Base-by-base conservation (phyloP, 1,140 invertebrate species). In the Agrilus planipennis region DNA sequence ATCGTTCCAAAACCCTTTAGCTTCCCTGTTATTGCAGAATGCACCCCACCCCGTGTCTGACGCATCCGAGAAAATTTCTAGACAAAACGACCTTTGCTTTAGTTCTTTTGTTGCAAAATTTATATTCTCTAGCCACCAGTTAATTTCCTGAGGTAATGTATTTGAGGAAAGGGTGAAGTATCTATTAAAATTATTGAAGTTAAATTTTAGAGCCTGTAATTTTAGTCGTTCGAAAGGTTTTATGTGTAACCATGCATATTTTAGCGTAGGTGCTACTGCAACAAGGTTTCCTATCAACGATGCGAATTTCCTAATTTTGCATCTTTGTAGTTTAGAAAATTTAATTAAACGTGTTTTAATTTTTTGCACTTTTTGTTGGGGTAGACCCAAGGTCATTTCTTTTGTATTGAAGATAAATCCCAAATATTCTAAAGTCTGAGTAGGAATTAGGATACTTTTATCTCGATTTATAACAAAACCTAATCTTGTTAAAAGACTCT, bases 51-150 rank as follows among this genome's bases (percentile, higher is more conserved):
- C 61, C 14, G 56, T 50, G 3, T 10, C 18, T 0, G 57, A 62
- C 0, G 60, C 61, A 40, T 64, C 59, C 2, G 55, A 51, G 46
- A 45, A 63, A 11, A 63, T 65, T 50, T 60, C 57, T 15, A 52
- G 19, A 35, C 42, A 17, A 47, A 46, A 58, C 15, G 34, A 16
- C 14, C 9, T 18, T 19, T 7, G 29, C 36, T 27, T 53, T 48
- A 19, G 3, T 30, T 39, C 20, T 45, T 35, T 15, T 47, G 50
- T 7, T n/a, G n/a, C n/a, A n/a, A n/a, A n/a, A n/a, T n/a, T n/a
- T n/a, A n/a, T n/a, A n/a, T n/a, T n/a, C n/a, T 23, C 4, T 42
- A 12, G 27, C 54, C 58, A 60, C 55, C 55, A 60, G 4, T 37
- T 5, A 18, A 58, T 44, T 34, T 50, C 48, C 22, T 23, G 9